Conservation (phyloP, 2,888 invertebrate species). For the Orchesellides sinensis region DNA sequence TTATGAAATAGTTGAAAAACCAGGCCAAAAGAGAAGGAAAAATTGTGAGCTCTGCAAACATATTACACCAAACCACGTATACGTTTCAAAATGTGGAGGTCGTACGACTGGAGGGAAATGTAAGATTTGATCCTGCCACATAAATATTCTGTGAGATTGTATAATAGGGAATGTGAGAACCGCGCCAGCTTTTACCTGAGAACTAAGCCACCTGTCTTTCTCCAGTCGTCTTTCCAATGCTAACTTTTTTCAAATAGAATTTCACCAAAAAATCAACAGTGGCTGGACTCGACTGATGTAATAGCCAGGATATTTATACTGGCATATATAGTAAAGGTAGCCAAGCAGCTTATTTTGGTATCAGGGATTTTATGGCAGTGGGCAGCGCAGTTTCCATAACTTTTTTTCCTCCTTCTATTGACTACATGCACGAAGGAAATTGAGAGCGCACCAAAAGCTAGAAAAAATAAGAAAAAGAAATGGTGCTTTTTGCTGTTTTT, state of each 20-base stretch:
- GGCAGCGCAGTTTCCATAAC: constrained; percentile 53
- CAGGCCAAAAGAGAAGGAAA: constrained; percentile 3
- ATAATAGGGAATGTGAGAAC: constrained; percentile 58
- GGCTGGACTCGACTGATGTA: constrained; percentile 18
- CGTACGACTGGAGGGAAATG: constrained; percentile 51
- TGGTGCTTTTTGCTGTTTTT: background rate
- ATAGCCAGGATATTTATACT: background rate
- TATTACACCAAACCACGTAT: too few species aligned
- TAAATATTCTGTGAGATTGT: constrained; percentile 66
- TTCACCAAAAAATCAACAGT: constrained; percentile 14
- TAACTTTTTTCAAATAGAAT: constrained; percentile 45
- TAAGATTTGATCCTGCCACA: constrained; percentile 69
- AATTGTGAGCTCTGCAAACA: background rate
- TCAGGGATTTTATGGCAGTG: constrained; percentile 46
- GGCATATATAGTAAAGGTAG: background rate
- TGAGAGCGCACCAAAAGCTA: background rate
- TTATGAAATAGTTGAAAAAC: constrained; percentile 12
- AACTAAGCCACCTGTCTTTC: constrained; percentile 70
- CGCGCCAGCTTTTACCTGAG: constrained; percentile 73
- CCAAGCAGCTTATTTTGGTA: constrained; percentile 42
- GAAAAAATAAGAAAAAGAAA: background rate
- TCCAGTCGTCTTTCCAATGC: constrained; percentile 53
- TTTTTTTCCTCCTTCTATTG: constrained; percentile 51
- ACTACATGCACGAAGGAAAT: constrained; percentile 20
- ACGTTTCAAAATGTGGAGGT: background rate